Evolutionary conservation across 2,888 invertebrate species (phyloP).

Genomic region (Odontocolon sp.): DNA sequence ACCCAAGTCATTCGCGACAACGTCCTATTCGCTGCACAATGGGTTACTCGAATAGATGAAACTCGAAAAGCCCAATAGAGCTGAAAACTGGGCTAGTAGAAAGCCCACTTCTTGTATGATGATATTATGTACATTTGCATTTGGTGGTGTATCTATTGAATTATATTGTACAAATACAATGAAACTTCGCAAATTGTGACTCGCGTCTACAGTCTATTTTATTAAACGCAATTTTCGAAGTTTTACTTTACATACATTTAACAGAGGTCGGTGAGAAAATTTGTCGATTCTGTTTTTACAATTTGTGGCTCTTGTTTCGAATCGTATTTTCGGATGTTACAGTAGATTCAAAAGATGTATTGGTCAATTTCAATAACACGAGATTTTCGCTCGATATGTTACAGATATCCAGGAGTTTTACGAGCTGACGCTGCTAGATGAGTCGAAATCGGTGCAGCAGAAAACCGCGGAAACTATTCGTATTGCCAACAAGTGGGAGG

Average conservation of each 20-base stretch:
- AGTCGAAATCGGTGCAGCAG: slow-evolving; percentile 96
- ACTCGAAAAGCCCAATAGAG: slow-evolving; percentile 20
- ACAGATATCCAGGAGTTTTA: slow-evolving; percentile 99
- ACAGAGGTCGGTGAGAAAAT: too few species aligned
- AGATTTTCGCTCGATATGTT: slow-evolving; percentile 73
- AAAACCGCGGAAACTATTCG: slow-evolving; percentile 97
- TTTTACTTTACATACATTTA: too few species aligned
- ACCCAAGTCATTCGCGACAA: slow-evolving; percentile 20
- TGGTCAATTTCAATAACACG: slow-evolving; percentile 49
- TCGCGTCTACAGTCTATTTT: too few species aligned
- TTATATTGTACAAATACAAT: too few species aligned
- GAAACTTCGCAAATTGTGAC: too few species aligned
- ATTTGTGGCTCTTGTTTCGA: not conserved
- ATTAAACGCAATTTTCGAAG: too few species aligned
- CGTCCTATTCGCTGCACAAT: slow-evolving; percentile 28
- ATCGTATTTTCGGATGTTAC: slow-evolving; percentile 7
- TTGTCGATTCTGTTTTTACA: slow-evolving; percentile 7
- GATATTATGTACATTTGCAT: too few species aligned
- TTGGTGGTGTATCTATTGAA: too few species aligned
- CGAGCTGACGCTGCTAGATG: slow-evolving; percentile 97
- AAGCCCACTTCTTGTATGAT: slow-evolving; percentile 11
- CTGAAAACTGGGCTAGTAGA: slow-evolving; percentile 27
- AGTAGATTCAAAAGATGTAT: slow-evolving; percentile 14
- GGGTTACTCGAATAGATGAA: slow-evolving; percentile 56
- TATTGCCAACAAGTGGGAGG: slow-evolving; percentile 97